These are phyloP conservation scores for Phymastichus coffea DNA, from an alignment of 1,140 invertebrate genomes.

Conservation along the genomic window DNA sequence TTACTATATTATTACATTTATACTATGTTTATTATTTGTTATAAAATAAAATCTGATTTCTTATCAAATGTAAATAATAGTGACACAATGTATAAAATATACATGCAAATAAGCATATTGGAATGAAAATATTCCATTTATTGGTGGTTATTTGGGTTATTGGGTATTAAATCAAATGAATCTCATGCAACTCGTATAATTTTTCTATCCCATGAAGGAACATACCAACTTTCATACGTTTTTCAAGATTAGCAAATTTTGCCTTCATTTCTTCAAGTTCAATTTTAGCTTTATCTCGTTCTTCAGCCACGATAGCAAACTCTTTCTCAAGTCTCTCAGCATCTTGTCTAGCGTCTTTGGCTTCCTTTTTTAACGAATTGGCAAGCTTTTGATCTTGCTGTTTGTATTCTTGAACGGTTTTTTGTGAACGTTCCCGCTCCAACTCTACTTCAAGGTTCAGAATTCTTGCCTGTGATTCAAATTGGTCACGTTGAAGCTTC, in stretches of 20 bases:
- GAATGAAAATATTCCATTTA: too few species aligned
- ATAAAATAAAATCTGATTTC: too few species aligned
- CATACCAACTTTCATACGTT: slow-evolving; percentile 55
- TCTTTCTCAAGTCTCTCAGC: slow-evolving; percentile 79
- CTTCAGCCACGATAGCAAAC: slow-evolving; percentile 70
- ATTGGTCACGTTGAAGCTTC: slow-evolving; percentile 17
- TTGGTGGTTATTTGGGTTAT: too few species aligned
- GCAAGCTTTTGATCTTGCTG: slow-evolving; percentile 60
- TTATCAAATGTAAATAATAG: too few species aligned
- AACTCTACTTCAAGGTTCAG: slow-evolving; percentile 76
- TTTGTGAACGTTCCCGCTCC: slow-evolving; percentile 64
- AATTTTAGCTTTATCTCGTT: slow-evolving; percentile 72
- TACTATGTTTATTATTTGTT: too few species aligned
- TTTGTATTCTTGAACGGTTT: slow-evolving; percentile 55
- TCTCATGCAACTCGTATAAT: too few species aligned
- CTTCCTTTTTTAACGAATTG: slow-evolving; percentile 70
- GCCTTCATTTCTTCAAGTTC: slow-evolving; percentile 78
- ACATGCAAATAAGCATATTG: too few species aligned
- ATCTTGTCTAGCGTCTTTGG: slow-evolving; percentile 71
- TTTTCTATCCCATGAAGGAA: too few species aligned
- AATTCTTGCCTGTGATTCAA: slow-evolving; percentile 63
- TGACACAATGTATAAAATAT: too few species aligned
- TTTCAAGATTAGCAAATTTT: slow-evolving; percentile 73
- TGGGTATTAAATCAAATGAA: too few species aligned
- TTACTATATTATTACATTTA: too few species aligned